A percentile compares a stretch with the other conserved stretches of the same genome.
phyloP scores from a whole-genome alignment of 2,888 invertebrate genomes.

The Lagria hirta region DNA sequence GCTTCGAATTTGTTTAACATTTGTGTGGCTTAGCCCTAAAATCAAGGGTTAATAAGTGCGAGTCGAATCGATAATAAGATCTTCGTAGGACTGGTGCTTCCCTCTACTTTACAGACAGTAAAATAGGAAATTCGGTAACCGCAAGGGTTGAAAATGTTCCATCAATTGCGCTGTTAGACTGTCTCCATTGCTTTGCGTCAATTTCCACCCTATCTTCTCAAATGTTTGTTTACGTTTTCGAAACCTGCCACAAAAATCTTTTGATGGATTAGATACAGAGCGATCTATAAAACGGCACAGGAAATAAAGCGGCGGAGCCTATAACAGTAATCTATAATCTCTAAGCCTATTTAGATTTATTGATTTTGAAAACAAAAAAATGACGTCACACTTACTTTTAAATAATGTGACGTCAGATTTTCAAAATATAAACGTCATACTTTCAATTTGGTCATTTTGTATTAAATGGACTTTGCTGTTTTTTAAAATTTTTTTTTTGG shows the following conservation, averaged over 20 bases:
- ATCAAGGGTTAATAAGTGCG: constrained; percentile 19
- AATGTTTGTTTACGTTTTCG: constrained; percentile 38
- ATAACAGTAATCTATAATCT: too few species aligned
- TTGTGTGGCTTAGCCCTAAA: too few species aligned
- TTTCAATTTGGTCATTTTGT: too few species aligned
- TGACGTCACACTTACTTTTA: too few species aligned
- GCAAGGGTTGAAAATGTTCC: constrained; percentile 44
- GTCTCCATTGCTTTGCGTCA: constrained; percentile 43
- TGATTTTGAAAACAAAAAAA: too few species aligned
- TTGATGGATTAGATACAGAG: not conserved
- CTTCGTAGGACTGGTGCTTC: constrained; percentile 36
- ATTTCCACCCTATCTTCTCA: constrained; percentile 35
- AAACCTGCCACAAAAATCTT: constrained; percentile 1
- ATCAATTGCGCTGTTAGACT: constrained; percentile 41
- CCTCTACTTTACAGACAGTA: constrained; percentile 43
- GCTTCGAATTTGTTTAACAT: not conserved
- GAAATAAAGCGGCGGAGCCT: too few species aligned
- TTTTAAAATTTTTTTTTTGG: too few species aligned
- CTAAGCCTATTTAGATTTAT: too few species aligned
- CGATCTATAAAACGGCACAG: too few species aligned
- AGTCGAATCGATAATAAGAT: constrained; percentile 40
- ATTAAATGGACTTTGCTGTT: too few species aligned
- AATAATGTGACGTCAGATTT: too few species aligned
- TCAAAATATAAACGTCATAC: too few species aligned
- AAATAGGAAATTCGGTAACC: constrained; percentile 38